A percentile compares a stretch with the other conserved stretches of the same genome.
Evolutionary conservation across 2,888 invertebrate species (phyloP).

Genomic region (Cryptus viduatorius): DNA sequence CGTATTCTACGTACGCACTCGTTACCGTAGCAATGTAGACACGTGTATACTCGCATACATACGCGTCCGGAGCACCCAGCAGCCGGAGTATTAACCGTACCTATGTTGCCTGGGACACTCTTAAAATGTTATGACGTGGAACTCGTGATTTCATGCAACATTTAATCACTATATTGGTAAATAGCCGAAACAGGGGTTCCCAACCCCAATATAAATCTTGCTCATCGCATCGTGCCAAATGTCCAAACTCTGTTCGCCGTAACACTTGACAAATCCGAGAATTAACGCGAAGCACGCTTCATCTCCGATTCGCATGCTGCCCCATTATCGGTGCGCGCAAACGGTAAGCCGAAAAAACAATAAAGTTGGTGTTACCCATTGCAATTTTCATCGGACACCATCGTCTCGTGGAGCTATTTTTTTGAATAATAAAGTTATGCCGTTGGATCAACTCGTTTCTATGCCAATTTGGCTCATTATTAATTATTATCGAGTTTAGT

Average conservation of each 20-base stretch:
- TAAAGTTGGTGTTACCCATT: no score
- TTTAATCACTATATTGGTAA: constrained; percentile 83
- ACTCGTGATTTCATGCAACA: constrained; percentile 84
- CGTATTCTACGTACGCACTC: constrained; percentile 15
- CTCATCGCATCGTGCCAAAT: not conserved
- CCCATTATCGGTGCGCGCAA: no score
- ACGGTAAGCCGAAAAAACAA: no score
- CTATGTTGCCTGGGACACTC: constrained; percentile 74
- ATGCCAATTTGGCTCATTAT: constrained; percentile 40
- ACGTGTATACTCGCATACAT: constrained; percentile 65
- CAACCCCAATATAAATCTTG: constrained; percentile 58
- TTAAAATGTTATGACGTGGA: constrained; percentile 85
- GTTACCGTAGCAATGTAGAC: constrained; percentile 49
- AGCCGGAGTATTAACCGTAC: constrained; percentile 73
- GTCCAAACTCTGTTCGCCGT: no score
- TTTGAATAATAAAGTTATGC: not conserved
- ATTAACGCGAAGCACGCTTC: no score
- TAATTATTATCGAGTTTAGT: constrained; percentile 57
- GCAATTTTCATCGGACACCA: not conserved
- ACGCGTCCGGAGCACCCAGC: constrained; percentile 74
- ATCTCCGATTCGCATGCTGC: no score
- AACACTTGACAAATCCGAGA: no score
- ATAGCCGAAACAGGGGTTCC: constrained; percentile 77
- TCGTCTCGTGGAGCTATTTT: not conserved
- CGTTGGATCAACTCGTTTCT: not conserved